Base-by-base conservation (phyloP, 2,797 vertebrate species). In the Muraenolepis orangiensis region DNA sequence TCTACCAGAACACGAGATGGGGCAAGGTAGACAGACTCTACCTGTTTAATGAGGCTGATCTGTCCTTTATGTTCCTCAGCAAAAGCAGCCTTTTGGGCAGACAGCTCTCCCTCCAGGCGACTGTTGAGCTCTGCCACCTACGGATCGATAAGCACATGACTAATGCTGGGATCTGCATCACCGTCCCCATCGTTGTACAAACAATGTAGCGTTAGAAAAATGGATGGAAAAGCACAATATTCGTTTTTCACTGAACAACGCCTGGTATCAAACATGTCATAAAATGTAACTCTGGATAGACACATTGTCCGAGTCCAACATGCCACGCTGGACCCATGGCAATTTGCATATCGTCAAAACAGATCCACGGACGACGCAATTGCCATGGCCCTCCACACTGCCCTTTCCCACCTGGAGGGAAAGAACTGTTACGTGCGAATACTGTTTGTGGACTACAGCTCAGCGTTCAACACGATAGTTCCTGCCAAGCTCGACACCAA, bases 31-130 rank as follows among this genome's bases (percentile, higher is more conserved):
- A 13, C 12, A 16, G 28, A 75, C 42, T 69, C 6, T 85, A 96
- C 95, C 95, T 96, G 93, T 87, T 96, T 96, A 81, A 96, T 93
- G 2, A 94, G 67, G 68, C 80, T 84, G 71, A 95, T 94, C 82
- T 95, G 95, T 69, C 90, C 92, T 84, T 84, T 95, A 57, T 93
- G 91, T 74, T 95, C 92, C 29, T 94, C 92, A 81, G 95, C 94
- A 80, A 93, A 29, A 13, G 67, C 61, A 16, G 78, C 75, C 32
- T 85, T 84, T 61, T 80, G 89, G 0, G 84, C 89, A 34, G 88
- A 75, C 20, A 91, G 87, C 76, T 91, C 85, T 0, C 80, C 87
- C 74, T 91, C 90, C 82, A 93, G 84, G 72, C 85, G 86, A 42
- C 69, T 67, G 78, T 91, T 92, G 64, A 93, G 79, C 13, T 91